Base-by-base conservation (phyloP, 1,140 invertebrate genomes). In the Drosophila funebris region DNA sequence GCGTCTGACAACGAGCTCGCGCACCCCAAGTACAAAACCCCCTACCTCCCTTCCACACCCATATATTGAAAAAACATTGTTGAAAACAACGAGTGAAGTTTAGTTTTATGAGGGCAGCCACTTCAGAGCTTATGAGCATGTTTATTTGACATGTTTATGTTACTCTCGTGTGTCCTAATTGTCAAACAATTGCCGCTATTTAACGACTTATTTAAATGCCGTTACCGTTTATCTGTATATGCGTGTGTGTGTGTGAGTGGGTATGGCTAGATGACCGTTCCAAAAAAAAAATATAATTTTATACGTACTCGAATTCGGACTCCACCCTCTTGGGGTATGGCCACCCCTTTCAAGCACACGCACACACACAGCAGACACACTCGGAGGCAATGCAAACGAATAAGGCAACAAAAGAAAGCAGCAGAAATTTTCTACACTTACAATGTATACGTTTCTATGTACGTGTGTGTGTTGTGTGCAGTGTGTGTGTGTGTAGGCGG, bases 401-500 rank as follows among this genome's bases (percentile, higher is more conserved):
- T 61, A 68, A 68, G 64, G 56, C 70, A 61, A 68, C 70, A 69
- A 76, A 62, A 68, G 63, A 73, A 76, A 62, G 62, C 69, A 76
- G 70, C 70, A 76, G 62, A 76, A 76, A 76, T 76, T 76, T 73
- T 76, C 57, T 63, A 76, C 74, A 76, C 74, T 76, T 76, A 76
- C 74, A 69, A 73, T 73, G 70, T 76, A 68, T 56, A 18, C 33
- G 31, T 36, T 50, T 56, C 50, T 70, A 41, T 31, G 29, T 48
- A 11, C 48, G 54, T 29, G 31, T 53, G 24, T 63, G 7, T 52
- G 31, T 53, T 52, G 31, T 53, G 72, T 62, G 66, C 54, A 56
- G 37, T 64, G 41, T 71, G 27, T 74, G 22, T 53, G 37, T 60
- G 73, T 74, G 66, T 69, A 62, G 61, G 54, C 64, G 60, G 43